A percentile compares a stretch with the other conserved stretches of the same genome.
Evolutionary conservation across 2,888 invertebrate genomes (phyloP).

Genomic region (Lepidocyrtinus sp.): DNA sequence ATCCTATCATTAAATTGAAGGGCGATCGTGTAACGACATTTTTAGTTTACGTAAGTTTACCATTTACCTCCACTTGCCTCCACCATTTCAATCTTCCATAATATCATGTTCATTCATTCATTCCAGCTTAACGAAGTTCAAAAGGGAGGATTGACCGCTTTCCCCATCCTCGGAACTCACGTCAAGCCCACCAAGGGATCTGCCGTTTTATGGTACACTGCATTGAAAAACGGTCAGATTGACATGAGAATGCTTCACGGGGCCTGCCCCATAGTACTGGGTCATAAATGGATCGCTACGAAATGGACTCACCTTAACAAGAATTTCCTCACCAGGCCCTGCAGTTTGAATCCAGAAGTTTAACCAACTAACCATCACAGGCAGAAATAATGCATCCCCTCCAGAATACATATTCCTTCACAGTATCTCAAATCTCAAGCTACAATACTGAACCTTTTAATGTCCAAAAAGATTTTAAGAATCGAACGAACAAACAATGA

Average conservation of each 20-base stretch:
- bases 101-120: background rate
- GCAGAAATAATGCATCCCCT: no score
- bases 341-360: constrained; percentile 64
- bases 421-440: background rate
- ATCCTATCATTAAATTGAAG: constrained; percentile 62
- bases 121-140: constrained; percentile 69
- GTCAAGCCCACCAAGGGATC: constrained; percentile 71
- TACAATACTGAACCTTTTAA: background rate
- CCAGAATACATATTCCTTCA: no score
- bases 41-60: constrained; percentile 65
- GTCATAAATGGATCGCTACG: constrained; percentile 68
- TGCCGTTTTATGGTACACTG: constrained; percentile 73
- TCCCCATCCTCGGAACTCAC: constrained; percentile 70
- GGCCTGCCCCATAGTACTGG: constrained; percentile 71
- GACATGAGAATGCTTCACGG: constrained; percentile 73
- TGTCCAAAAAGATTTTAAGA: background rate
- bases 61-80: background rate
- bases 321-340: constrained; percentile 68
- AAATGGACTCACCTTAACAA: constrained; percentile 69
- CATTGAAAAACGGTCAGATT: constrained; percentile 72
- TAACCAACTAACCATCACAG: constrained; percentile 22
- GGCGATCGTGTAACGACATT: constrained; percentile 69
- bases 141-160: constrained; percentile 70
- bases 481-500: background rate
- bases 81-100: constrained; percentile 9